Base-by-base conservation (phyloP, 2,113 vertebrate species). In the Kobus ellipsiprymnus region DNA sequence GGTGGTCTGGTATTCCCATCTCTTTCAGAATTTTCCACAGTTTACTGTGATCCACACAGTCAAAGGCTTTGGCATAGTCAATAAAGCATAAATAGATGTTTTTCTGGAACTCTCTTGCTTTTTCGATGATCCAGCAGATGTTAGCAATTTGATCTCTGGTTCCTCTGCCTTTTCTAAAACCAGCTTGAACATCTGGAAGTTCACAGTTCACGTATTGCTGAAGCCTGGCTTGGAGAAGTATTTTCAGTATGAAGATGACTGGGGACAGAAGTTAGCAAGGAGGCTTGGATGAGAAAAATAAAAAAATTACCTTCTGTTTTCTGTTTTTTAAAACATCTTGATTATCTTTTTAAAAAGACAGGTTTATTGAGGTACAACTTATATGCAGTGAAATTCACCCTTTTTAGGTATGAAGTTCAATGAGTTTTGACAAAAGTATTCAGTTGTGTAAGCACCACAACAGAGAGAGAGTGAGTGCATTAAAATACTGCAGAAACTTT, bases 251-350 rank as follows among this genome's bases (percentile, higher is more conserved):
- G 62, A 87, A 87, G 64, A 46, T 84, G 17, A 17, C 33, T 88
- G n/a, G 13, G 23, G 29, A 92, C 55, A 85, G 17, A 97, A 84
- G 48, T 78, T 88, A 96, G 30, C 29, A 62, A 83, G 16, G 44
- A 74, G 30, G 10, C 52, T 71, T 44, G 23, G 40, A 86, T 77
- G 40, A 91, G 82, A 64, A 96, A 83, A 59, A 33, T 19, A 19
- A 27, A 94, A 77, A 7, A 64, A 30, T 57, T 77, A 23, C 25
- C 14, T 59, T 85, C 74, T 40, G 16, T 74, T 62, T 83, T 87
- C 36, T 87, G 30, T 6, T 59, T 91, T 89, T 97, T 48, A 46
- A 27, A 93, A 60, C 19, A 88, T 48, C 40, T 85, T 92, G 48
- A 67, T 36, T 62, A 62, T 83, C 74, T 85, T 90, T 59, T 25